phyloP scores from a whole-genome alignment of 2,888 invertebrate genomes.

The Oxyscelio sp. region DNA sequence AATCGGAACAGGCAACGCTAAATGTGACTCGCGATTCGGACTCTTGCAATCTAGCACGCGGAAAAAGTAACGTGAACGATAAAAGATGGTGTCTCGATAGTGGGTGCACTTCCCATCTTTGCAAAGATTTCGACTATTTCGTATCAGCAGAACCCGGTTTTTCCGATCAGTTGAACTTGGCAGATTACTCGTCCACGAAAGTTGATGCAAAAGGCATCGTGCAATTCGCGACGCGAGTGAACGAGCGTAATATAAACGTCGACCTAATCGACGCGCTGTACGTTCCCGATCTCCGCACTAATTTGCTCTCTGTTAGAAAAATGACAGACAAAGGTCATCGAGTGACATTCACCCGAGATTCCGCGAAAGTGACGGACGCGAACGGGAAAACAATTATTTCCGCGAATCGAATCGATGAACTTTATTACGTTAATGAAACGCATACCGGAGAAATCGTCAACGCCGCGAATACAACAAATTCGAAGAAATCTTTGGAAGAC shows the following conservation, averaged over 20 bases:
- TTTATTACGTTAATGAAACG: slow-evolving; percentile 3
- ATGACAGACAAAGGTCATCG: slow-evolving; percentile 16
- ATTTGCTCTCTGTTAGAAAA: slow-evolving; percentile 19
- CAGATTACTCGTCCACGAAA: slow-evolving; percentile 10
- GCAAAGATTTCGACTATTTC: background rate
- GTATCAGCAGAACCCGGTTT: background rate
- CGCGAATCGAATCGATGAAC: background rate
- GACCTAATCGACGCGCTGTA: slow-evolving; percentile 16
- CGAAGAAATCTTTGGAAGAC: background rate
- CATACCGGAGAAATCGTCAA: too few relatives aligned
- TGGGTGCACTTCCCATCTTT: slow-evolving; percentile 21
- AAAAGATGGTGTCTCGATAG: background rate
- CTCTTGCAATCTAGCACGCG: too few relatives aligned
- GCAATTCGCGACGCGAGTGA: background rate
- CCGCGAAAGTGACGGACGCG: background rate
- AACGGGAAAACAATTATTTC: background rate
- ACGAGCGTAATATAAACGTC: too few relatives aligned
- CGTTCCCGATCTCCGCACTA: slow-evolving; percentile 28
- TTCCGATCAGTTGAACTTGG: slow-evolving; percentile 12
- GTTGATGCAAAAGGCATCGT: slow-evolving; percentile 5
- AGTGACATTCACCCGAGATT: background rate
- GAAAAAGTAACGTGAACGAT: background rate
- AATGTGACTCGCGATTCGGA: background rate
- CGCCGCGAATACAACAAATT: background rate
- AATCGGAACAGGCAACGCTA: background rate